Evolutionary conservation across 2,113 vertebrate genomes (phyloP), one percentile per base, ranked within the genome.

Genomic region (Elanus axillaris): DNA sequence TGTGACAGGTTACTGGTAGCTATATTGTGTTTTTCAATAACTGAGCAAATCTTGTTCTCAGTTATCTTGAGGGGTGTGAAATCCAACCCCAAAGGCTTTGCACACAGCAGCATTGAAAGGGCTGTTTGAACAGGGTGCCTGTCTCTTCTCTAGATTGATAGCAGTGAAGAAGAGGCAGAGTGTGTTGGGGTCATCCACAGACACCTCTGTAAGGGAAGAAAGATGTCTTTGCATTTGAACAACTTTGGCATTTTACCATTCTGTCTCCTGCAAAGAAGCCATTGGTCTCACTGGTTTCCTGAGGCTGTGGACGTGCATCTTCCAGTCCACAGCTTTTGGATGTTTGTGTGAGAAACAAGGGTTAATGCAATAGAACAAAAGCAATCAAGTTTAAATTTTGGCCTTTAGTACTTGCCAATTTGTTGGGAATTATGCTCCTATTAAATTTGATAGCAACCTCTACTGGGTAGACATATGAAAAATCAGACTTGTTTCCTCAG

Each of bases 281-380:
- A 1, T n/a, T 67, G 53, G 20, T 45, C 43, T 62, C 42, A 58
- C 26, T 47, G 29, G 2, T 81, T 95, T 83, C 42, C 73, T 47
- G 14, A 62, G 22, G 76, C 11, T 32, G 12, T 53, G 34, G 38
- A 56, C 11, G 16, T 25, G 63, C 25, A 43, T 60, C 43, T 90
- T 78, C 63, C 56, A 36, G 32, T 32, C 25, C 56, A 72, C 11
- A 53, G 25, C 3, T 83, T 86, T 34, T 53, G 26, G 47, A 56
- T 31, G 26, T 15, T 34, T 86, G 14, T 11, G 11, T 27, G 45
- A 84, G 56, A 96, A 97, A 95, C 66, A 95, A 96, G 92, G 82
- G 66, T 93, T 97, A 97, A 97, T 76, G 91, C 95, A 97, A 97
- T 8, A 95, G 93, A 73, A 91, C 92, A 95, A 94, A 97, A 93